Evolutionary conservation across 2,888 invertebrate species (phyloP).

Genomic region (Stenodera caucasica): DNA sequence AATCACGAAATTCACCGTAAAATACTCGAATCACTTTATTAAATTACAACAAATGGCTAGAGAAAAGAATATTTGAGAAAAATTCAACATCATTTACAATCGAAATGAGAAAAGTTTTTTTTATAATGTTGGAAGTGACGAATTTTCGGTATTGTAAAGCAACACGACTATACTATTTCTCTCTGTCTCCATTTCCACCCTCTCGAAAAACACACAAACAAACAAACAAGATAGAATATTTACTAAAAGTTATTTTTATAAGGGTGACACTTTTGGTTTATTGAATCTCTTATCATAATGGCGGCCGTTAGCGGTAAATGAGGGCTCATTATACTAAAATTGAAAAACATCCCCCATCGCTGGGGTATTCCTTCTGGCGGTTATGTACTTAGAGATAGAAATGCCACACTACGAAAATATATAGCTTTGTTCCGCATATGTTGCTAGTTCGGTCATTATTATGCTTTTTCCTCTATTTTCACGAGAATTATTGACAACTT

Average conservation of each 20-base stretch:
- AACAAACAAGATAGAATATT: slow-evolving; percentile 34
- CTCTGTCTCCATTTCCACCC: too few relatives aligned
- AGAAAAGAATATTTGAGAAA: not conserved
- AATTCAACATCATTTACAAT: not conserved
- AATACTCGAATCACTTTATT: not conserved
- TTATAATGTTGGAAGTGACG: not conserved
- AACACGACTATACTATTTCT: too few relatives aligned
- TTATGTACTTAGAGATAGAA: slow-evolving; percentile 19
- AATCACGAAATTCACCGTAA: not conserved
- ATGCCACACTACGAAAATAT: slow-evolving; percentile 14
- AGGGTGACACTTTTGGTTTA: slow-evolving; percentile 44
- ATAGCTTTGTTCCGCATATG: slow-evolving; percentile 10
- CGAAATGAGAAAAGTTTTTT: slow-evolving; percentile 9
- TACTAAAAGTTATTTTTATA: slow-evolving; percentile 39
- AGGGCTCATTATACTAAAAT: slow-evolving; percentile 51
- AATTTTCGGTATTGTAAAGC: too few relatives aligned
- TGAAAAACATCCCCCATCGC: slow-evolving; percentile 46
- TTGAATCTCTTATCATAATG: slow-evolving; percentile 51
- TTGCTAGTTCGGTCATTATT: not conserved
- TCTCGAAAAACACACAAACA: too few relatives aligned
- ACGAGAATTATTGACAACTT: not conserved
- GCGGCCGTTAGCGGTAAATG: slow-evolving; percentile 47
- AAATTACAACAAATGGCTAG: not conserved
- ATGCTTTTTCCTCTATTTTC: not conserved
- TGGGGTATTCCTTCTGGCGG: slow-evolving; percentile 16